Conservation (phyloP, 2,113 vertebrate genomes). For the Prunella himalayana region DNA sequence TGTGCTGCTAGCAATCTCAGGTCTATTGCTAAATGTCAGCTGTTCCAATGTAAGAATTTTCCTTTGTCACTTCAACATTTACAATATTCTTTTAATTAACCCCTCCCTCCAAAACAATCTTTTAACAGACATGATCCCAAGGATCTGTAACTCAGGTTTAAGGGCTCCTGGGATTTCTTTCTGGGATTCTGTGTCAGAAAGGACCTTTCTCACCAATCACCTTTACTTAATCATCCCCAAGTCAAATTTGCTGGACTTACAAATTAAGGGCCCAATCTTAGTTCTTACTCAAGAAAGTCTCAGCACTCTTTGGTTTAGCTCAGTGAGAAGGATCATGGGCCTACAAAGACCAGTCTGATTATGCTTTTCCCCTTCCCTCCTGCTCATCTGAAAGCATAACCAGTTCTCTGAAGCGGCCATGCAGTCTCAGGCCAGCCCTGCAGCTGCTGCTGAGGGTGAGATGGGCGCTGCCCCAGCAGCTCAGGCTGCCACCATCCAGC, state of each 20-base stretch:
- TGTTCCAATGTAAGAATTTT: background rate
- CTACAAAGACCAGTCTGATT: background rate
- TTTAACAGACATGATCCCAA: background rate
- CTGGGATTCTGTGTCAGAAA: background rate
- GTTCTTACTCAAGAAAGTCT: background rate
- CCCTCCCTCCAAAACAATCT: background rate
- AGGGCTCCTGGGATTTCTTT: background rate
- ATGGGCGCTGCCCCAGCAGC: fast-evolving
- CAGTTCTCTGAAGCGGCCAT: background rate
- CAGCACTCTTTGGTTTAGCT: background rate
- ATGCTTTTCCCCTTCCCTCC: background rate
- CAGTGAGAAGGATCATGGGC: background rate
- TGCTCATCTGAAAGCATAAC: background rate
- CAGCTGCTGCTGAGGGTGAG: background rate
- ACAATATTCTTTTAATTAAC: background rate
- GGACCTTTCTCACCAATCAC: background rate
- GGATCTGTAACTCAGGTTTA: background rate
- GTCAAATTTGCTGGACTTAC: background rate
- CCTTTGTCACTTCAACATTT: background rate
- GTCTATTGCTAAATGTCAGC: background rate
- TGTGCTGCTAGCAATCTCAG: background rate
- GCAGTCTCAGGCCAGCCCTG: background rate
- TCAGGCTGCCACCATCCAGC: background rate
- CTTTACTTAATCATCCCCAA: background rate
- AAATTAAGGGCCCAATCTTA: background rate